phyloP scores from a whole-genome alignment of 2,797 vertebrate genomes.

The Cyprinella venusta region DNA sequence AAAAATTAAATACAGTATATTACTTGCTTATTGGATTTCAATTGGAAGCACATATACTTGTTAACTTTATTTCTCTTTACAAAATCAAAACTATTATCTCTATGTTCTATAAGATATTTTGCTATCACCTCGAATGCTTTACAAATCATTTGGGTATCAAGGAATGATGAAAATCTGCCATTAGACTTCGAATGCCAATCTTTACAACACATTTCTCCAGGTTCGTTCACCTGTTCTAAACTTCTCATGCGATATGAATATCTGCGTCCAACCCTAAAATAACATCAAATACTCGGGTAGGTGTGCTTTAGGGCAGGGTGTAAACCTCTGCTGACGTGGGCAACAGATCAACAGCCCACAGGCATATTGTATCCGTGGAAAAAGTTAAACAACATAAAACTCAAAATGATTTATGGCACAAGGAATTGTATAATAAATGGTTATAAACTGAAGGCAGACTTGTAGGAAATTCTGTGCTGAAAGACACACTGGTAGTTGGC shows the following conservation, averaged over 20 bases:
- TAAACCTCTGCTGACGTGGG: constrained; percentile 10
- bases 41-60: not conserved
- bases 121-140: not conserved
- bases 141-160: not conserved
- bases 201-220: not conserved
- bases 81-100: not conserved
- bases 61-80: not conserved
- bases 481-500: constrained; percentile 4
- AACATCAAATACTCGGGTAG: not conserved
- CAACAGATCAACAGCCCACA: constrained; percentile 1
- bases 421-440: not conserved
- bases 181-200: not conserved
- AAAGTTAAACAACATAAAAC: not conserved
- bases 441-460: not conserved
- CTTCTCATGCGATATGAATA: not conserved
- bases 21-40: not conserved
- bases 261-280: constrained; percentile 3
- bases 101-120: not conserved
- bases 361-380: not conserved
- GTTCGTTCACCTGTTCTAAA: not conserved
- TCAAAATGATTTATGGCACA: not conserved
- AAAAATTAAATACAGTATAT: not conserved
- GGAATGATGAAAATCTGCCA: not conserved
- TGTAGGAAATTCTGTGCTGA: not conserved
- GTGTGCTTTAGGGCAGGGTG: constrained; percentile 29